phyloP scores from a whole-genome alignment of 2,888 invertebrate genomes.

The Tyria jacobaeae region DNA sequence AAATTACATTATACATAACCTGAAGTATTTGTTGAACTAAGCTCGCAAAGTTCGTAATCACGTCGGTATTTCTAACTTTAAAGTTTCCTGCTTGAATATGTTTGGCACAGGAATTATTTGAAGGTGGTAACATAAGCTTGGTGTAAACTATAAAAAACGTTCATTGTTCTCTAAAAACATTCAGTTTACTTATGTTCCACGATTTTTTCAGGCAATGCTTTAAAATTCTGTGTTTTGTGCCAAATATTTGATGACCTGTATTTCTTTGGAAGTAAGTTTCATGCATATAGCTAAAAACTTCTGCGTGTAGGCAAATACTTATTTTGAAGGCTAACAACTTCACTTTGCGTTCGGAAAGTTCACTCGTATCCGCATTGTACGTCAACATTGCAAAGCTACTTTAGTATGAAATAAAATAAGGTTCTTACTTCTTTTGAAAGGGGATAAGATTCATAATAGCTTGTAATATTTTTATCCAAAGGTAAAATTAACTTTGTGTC shows the following conservation, averaged over 20 bases:
- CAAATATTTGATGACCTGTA: constrained; percentile 20
- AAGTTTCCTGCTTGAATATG: neutral
- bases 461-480: constrained; percentile 7
- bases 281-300: constrained; percentile 34
- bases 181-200: no score
- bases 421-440: constrained; percentile 39
- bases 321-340: constrained; percentile 76
- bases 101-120: neutral
- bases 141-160: no score
- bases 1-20: constrained; percentile 4
- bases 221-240: no score
- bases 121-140: no score
- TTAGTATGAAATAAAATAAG: constrained; percentile 35
- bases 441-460: constrained; percentile 49
- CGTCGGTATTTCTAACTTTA: neutral
- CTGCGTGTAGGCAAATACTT: constrained; percentile 54
- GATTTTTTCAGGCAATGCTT: no score
- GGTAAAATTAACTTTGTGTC: constrained; percentile 43
- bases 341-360: constrained; percentile 74
- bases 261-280: constrained; percentile 28
- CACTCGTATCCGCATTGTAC: constrained; percentile 74
- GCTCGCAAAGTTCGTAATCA: constrained; percentile 15
- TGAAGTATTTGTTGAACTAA: constrained; percentile 17
- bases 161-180: no score
- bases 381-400: constrained; percentile 49